Percentiles rank a stretch among this genome's conserved stretches.
phyloP scores from a whole-genome alignment of 2,888 invertebrate species.

The Incurvaria masculella region DNA sequence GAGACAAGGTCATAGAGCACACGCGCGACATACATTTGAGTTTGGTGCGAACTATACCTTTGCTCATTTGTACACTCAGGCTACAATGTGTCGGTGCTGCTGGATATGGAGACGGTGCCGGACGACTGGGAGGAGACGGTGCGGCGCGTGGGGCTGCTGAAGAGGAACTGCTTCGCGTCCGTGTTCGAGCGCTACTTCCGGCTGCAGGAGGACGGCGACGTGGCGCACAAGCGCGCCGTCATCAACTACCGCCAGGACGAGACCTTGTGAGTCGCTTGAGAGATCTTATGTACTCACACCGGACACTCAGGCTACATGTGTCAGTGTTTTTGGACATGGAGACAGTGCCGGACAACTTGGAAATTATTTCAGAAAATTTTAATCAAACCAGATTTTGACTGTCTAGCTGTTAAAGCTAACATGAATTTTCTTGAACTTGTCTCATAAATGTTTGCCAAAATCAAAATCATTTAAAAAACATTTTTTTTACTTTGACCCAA shows the following conservation, averaged over 20 bases:
- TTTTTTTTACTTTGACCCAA: too few relatives aligned
- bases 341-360: slow-evolving; percentile 88
- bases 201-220: slow-evolving; percentile 90
- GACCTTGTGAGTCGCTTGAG: slow-evolving; percentile 94
- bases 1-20: too few relatives aligned
- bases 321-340: slow-evolving; percentile 92
- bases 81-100: slow-evolving; percentile 90
- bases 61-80: too few relatives aligned
- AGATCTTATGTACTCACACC: too few relatives aligned
- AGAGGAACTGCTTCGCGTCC: slow-evolving; percentile 98
- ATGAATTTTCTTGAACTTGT: too few relatives aligned
- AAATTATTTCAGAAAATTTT: slow-evolving; percentile 26
- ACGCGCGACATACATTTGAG: too few relatives aligned
- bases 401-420: too few relatives aligned
- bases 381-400: background rate
- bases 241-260: slow-evolving; percentile 99
- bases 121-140: slow-evolving; percentile 85
- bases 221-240: slow-evolving; percentile 90
- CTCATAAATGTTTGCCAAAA: too few relatives aligned
- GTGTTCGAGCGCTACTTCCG: slow-evolving; percentile 99
- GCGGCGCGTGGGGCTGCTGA: slow-evolving; percentile 89
- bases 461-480: too few relatives aligned
- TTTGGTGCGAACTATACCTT: too few relatives aligned
- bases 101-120: slow-evolving; percentile 92
- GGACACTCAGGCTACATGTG: slow-evolving; percentile 93